These are phyloP conservation scores for Eretmochelys imbricata DNA, from an alignment of 2,113 vertebrate species.

Conservation along the genomic window DNA sequence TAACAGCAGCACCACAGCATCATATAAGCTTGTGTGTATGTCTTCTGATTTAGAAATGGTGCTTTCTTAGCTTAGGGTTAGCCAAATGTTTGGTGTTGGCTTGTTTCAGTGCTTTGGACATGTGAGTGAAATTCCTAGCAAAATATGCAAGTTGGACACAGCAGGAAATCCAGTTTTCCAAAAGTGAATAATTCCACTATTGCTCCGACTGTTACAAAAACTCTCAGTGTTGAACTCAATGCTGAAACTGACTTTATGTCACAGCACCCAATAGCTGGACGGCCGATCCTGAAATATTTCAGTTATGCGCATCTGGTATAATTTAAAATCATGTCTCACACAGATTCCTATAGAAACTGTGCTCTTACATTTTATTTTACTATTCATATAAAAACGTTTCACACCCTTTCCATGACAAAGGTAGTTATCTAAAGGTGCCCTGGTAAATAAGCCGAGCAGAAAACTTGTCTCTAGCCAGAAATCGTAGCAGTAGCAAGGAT, in stretches of 20 bases:
- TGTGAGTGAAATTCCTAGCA: constrained; percentile 61
- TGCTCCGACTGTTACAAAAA: constrained; percentile 59
- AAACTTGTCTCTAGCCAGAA: constrained; percentile 36
- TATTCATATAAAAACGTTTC: neutral
- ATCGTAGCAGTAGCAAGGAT: constrained; percentile 16
- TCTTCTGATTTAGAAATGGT: constrained; percentile 66
- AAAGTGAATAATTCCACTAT: constrained; percentile 63
- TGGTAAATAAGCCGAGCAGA: constrained; percentile 28
- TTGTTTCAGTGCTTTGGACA: constrained; percentile 64
- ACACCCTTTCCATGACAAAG: neutral
- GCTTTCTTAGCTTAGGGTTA: constrained; percentile 51
- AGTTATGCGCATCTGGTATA: neutral
- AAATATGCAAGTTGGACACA: constrained; percentile 57
- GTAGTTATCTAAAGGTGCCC: neutral
- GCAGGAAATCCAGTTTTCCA: constrained; percentile 63
- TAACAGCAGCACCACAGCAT: neutral
- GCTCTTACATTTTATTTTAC: neutral
- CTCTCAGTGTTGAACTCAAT: constrained; percentile 42
- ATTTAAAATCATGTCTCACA: neutral
- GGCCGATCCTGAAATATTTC: constrained; percentile 8
- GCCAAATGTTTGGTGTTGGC: constrained; percentile 73
- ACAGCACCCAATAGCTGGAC: constrained; percentile 51
- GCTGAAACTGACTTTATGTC: constrained; percentile 30
- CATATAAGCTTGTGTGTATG: neutral
- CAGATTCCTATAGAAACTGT: neutral